Conservation (phyloP, 2,888 invertebrate species). For the Eulithis prunata region DNA sequence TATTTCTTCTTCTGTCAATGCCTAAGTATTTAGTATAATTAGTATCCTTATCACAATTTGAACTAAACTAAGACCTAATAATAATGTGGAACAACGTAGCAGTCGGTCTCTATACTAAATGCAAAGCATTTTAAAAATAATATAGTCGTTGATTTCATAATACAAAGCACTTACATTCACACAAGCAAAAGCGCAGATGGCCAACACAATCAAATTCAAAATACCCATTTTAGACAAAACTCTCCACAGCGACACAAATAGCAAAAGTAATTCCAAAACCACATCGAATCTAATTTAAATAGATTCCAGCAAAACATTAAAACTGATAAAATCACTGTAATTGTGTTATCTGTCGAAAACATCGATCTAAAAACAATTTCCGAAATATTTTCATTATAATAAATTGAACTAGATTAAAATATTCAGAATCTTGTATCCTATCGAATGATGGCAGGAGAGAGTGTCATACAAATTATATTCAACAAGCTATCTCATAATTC, state of each 20-base stretch:
- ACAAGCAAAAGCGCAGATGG: slow-evolving; percentile 16
- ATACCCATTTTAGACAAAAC: slow-evolving; percentile 29
- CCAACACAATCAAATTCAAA: slow-evolving; percentile 23
- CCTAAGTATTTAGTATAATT: slow-evolving; percentile 11
- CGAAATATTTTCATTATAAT: slow-evolving; percentile 1
- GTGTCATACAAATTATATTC: too few relatives aligned
- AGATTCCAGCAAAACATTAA: slow-evolving; percentile 17
- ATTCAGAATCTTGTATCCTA: not conserved
- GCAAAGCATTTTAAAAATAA: too few relatives aligned
- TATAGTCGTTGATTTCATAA: not conserved
- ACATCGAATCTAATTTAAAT: slow-evolving; percentile 20
- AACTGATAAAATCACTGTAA: slow-evolving; percentile 29
- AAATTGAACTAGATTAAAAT: not conserved
- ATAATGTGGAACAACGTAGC: too few relatives aligned
- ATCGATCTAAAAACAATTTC: slow-evolving; percentile 22
- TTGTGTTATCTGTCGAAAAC: slow-evolving; percentile 22
- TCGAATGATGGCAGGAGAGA: too few relatives aligned
- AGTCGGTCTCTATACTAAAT: too few relatives aligned
- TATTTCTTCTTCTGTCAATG: slow-evolving; percentile 65
- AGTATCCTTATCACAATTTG: too few relatives aligned
- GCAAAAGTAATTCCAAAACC: slow-evolving; percentile 7
- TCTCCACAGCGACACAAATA: slow-evolving; percentile 1
- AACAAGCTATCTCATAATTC: too few relatives aligned
- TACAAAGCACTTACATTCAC: slow-evolving; percentile 31
- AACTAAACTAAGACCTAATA: too few relatives aligned